Evolutionary conservation across 2,113 vertebrate species (phyloP).

Genomic region (cat (Felis catus)): DNA sequence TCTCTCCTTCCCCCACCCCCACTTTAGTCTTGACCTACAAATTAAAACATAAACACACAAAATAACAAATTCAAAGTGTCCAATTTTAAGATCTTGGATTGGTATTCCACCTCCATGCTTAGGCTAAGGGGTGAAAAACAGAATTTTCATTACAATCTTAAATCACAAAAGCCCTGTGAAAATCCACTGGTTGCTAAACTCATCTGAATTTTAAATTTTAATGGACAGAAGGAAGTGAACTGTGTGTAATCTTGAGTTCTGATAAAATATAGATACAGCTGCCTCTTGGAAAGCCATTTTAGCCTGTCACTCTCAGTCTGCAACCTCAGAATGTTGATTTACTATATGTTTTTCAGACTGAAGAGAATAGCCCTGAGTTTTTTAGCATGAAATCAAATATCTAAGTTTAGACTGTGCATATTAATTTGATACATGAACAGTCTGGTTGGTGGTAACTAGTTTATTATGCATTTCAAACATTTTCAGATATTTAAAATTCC

Average conservation of each 20-base stretch:
- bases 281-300: slow-evolving; percentile 34
- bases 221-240: slow-evolving; percentile 54
- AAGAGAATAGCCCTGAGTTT: slow-evolving; percentile 50
- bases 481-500: slow-evolving; percentile 32
- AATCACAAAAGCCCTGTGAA: slow-evolving; percentile 13
- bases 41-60: slow-evolving; percentile 4
- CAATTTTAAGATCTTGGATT: neutral
- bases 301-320: neutral
- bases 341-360: slow-evolving; percentile 2
- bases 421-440: slow-evolving; percentile 17
- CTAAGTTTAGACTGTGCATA: neutral
- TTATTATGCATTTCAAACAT: slow-evolving; percentile 15
- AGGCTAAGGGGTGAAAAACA: neutral
- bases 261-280: slow-evolving; percentile 57
- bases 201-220: slow-evolving; percentile 62
- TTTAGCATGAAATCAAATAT: slow-evolving; percentile 29
- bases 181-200: slow-evolving; percentile 24
- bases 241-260: slow-evolving; percentile 49
- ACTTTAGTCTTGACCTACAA: slow-evolving; percentile 15
- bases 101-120: neutral
- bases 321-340: slow-evolving; percentile 26
- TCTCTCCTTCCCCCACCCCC: too few relatives aligned
- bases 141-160: slow-evolving; percentile 3
- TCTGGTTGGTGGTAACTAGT: neutral
- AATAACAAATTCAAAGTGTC: neutral